Conservation (phyloP, 2,113 vertebrate genomes). For the Perccottus glenii region DNA sequence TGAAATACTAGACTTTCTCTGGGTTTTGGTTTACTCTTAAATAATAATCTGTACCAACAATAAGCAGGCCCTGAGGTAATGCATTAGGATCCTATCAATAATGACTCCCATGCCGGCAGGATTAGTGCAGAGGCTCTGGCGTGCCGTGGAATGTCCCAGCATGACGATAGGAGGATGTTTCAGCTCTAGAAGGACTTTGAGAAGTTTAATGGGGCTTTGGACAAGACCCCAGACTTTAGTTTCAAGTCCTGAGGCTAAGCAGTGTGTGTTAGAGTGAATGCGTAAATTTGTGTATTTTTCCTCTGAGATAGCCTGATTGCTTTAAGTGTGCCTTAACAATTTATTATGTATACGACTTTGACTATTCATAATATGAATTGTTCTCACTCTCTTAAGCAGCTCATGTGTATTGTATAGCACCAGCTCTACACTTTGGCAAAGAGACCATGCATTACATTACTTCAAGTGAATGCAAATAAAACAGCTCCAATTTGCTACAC, state of each 20-base stretch:
- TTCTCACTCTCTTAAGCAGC: slow-evolving; percentile 8
- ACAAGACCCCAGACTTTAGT: slow-evolving; percentile 67
- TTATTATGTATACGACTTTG: slow-evolving; percentile 36
- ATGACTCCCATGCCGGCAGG: slow-evolving; percentile 80
- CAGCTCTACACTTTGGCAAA: slow-evolving; percentile 46
- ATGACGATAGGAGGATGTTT: slow-evolving; percentile 77
- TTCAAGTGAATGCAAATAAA: slow-evolving; percentile 66
- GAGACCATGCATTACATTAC: slow-evolving; percentile 35
- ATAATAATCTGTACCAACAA: slow-evolving; percentile 83
- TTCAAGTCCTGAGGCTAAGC: slow-evolving; percentile 62
- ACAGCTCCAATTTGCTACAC: slow-evolving; percentile 59
- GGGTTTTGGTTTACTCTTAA: slow-evolving; percentile 82
- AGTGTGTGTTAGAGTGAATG: slow-evolving; percentile 21
- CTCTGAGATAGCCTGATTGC: slow-evolving; percentile 45
- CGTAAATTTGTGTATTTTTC: slow-evolving; percentile 32
- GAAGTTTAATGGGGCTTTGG: slow-evolving; percentile 73
- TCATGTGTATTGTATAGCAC: slow-evolving; percentile 24
- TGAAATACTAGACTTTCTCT: slow-evolving; percentile 77
- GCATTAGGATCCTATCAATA: slow-evolving; percentile 81
- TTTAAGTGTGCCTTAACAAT: slow-evolving; percentile 45
- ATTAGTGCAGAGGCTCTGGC: slow-evolving; percentile 76
- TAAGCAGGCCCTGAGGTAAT: slow-evolving; percentile 80
- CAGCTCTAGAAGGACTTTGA: slow-evolving; percentile 73
- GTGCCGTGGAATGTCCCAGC: slow-evolving; percentile 75
- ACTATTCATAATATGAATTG: slow-evolving; percentile 37